Base-by-base conservation (phyloP, 2,888 invertebrate genomes). In the Drosophila recens region DNA sequence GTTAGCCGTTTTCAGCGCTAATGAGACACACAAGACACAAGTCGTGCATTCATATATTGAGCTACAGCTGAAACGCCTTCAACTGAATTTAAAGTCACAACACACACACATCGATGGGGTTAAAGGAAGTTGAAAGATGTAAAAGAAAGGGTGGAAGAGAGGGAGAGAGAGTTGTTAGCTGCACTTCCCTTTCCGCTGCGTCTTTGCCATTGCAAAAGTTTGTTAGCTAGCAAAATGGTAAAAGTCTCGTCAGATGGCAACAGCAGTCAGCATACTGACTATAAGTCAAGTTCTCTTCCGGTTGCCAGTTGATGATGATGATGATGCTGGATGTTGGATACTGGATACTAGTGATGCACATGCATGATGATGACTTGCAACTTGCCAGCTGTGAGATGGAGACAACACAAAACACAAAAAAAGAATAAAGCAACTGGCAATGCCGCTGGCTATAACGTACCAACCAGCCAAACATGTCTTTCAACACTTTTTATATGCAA, bases 241-340 rank as follows among this genome's bases (percentile, higher is more conserved):
- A 49, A 48, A 62, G n/a, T 42, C 48, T 42, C 48, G 61, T 43
- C 64, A 48, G 46, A 42, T 43, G 49, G 23, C 33, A 23, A 46
- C 23, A 52, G 23, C 23, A 52, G 23, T 3, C 45, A 54, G 45
- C 42, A 10, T 72, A 48, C 59, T 58, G 64, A 33, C 67, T 65
- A 68, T 70, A 89, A 90, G 91, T 91, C 91, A 91, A 91, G 90
- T 90, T 91, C 81, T 82, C 90, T 90, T 91, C 90, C 91, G 88
- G 90, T 81, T 84, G 78, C 30, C 62, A 54, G 69, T 43, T 58
- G 74, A 17, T 65, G 57, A 49, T 36, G 57, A 36, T 57, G 67
- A 5, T 20, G 33, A 27, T 20, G 40, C 17, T 46, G 52, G 45
- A 15, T 40, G 43, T 20, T 51, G 48, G 9, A 48, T 27, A 5